phyloP scores from a whole-genome alignment of 53 echinoderm and acorn worm species.

The Paracentrotus lividus region DNA sequence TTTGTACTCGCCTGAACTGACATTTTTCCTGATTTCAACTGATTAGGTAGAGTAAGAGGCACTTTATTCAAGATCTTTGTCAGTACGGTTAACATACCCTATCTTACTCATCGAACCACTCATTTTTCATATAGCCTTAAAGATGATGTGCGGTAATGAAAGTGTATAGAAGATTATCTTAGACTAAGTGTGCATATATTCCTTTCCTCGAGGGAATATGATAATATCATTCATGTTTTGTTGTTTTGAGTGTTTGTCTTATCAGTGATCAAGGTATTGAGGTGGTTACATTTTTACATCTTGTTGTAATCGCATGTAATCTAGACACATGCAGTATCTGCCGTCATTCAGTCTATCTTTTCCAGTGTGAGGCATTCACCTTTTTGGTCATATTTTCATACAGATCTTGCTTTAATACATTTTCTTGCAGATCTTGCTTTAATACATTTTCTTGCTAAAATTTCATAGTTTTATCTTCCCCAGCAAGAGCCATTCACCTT shows the following conservation, averaged over 20 bases:
- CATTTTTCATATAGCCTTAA: not conserved
- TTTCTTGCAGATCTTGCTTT: not conserved
- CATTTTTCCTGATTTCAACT: conserved; percentile 8
- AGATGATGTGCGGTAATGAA: not conserved
- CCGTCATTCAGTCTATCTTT: not conserved
- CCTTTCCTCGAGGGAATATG: not conserved
- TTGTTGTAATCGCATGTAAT: not conserved
- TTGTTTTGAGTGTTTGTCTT: not conserved
- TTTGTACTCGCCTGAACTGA: conserved; percentile 11
- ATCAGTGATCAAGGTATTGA: not conserved
- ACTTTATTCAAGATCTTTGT: conserved; percentile 30
- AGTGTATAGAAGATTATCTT: not conserved
- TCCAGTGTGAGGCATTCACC: not conserved
- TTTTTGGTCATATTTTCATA: not conserved
- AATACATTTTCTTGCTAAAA: not conserved
- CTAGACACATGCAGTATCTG: not conserved
- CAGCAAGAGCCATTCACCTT: too few relatives aligned
- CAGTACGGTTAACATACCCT: not conserved
- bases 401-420: not conserved
- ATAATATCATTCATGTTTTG: not conserved
- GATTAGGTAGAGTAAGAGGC: conserved; percentile 27
- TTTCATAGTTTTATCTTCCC: not conserved
- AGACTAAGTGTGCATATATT: not conserved
- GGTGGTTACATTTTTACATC: not conserved
- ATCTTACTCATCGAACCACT: not conserved